These are phyloP conservation scores for Pseudochromis fuscus DNA, from an alignment of 2,797 vertebrate species.

Conservation along the genomic window DNA sequence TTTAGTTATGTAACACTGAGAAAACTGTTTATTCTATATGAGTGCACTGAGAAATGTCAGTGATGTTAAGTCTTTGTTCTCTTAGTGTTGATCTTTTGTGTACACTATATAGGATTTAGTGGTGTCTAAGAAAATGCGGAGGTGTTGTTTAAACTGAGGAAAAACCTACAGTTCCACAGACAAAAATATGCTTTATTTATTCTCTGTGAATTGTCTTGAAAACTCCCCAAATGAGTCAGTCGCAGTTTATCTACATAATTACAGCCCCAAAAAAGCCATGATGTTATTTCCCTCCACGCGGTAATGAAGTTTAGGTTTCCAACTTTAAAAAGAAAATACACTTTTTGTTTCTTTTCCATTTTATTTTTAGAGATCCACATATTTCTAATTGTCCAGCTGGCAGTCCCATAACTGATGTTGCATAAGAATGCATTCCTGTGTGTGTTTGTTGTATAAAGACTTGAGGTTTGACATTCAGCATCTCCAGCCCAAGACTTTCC, in stretches of 20 bases:
- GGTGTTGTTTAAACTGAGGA: background rate
- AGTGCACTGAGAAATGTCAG: background rate
- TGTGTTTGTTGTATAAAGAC: conserved; percentile 37
- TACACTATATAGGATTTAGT: too few species aligned
- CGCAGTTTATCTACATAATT: conserved; percentile 61
- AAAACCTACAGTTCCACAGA: background rate
- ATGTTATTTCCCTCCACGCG: conserved; percentile 32
- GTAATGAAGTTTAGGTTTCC: conserved; percentile 34
- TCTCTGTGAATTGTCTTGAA: conserved; percentile 12
- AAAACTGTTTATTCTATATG: conserved; percentile 10
- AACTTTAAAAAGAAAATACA: conserved; percentile 25
- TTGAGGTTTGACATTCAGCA: conserved; percentile 28
- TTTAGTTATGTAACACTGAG: conserved; percentile 48
- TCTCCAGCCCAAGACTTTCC: conserved; percentile 12
- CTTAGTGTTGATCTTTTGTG: background rate
- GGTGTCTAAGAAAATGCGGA: background rate
- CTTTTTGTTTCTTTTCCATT: conserved; percentile 17
- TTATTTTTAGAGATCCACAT: conserved; percentile 36
- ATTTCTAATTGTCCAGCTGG: conserved; percentile 22
- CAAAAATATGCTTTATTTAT: conserved; percentile 4
- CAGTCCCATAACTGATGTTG: conserved; percentile 3
- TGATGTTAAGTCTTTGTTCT: background rate
- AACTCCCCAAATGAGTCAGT: conserved; percentile 43
- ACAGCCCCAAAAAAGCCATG: conserved; percentile 21
- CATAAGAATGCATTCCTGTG: conserved; percentile 24